Evolutionary conservation across 2,113 vertebrate species (phyloP).

Genomic region (Nettapus auritus): DNA sequence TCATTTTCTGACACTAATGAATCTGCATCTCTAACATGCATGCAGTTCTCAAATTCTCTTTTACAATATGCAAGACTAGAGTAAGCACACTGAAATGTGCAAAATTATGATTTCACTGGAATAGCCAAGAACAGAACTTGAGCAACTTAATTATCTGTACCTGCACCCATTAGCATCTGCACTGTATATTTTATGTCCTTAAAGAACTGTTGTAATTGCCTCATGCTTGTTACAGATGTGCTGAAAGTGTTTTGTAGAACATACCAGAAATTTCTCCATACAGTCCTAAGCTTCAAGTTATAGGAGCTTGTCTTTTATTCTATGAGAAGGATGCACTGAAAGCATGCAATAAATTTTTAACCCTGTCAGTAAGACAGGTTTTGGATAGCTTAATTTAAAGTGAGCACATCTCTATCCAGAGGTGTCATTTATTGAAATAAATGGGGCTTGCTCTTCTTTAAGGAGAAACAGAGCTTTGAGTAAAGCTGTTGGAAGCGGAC

Average conservation of each 20-base stretch:
- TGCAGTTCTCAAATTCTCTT: background rate
- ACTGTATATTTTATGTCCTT: background rate
- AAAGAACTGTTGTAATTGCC: background rate
- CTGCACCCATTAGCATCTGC: background rate
- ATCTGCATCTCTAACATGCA: background rate
- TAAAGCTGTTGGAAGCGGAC: background rate
- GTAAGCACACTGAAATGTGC: background rate
- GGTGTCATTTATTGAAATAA: background rate
- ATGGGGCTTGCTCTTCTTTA: background rate
- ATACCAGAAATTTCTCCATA: background rate
- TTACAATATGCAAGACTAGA: background rate
- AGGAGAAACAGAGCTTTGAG: background rate
- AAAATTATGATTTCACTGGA: background rate
- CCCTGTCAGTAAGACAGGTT: background rate
- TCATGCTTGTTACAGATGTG: background rate
- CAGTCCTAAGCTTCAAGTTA: background rate
- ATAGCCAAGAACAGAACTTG: background rate
- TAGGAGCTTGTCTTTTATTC: background rate
- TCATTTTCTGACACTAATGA: background rate
- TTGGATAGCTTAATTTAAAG: constrained; percentile 12
- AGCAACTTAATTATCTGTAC: background rate
- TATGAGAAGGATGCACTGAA: background rate
- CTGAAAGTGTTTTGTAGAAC: background rate
- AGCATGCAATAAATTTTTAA: background rate
- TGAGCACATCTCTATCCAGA: background rate